Conservation (phyloP, 2,797 vertebrate genomes). For the Scleropages formosus region DNA sequence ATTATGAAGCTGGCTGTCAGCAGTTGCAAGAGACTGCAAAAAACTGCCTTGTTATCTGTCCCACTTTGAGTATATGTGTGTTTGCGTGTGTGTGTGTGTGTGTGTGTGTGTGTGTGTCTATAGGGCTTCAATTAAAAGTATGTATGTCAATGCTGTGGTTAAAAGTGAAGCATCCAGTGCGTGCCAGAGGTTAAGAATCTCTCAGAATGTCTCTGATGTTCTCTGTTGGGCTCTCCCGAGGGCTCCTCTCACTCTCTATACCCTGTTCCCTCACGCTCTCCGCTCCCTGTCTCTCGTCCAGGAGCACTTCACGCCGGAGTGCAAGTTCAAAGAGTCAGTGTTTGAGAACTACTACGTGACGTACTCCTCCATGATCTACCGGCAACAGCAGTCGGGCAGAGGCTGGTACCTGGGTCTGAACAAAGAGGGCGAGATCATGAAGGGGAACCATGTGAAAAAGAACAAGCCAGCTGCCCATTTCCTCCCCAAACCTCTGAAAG, state of each 20-base stretch:
- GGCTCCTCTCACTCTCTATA: not conserved
- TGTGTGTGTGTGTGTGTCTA: not conserved
- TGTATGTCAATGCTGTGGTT: not conserved
- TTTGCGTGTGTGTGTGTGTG: not conserved
- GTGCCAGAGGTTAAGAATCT: not conserved
- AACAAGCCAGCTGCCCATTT: constrained; percentile 97
- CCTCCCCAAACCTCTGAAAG: constrained; percentile 98
- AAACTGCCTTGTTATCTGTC: not conserved
- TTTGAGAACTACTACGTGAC: constrained; percentile 99
- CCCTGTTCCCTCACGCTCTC: not conserved
- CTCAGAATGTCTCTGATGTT: constrained; percentile 7
- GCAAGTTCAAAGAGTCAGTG: constrained; percentile 98
- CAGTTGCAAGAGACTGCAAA: not conserved
- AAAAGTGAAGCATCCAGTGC: not conserved
- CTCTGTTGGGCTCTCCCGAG: not conserved
- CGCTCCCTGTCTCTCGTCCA: constrained; percentile 47
- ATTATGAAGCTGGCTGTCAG: not conserved
- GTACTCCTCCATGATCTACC: constrained; percentile 97
- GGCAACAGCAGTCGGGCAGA: constrained; percentile 92
- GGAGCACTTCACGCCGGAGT: constrained; percentile 98
- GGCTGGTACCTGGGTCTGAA: constrained; percentile 97
- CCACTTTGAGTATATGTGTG: not conserved
- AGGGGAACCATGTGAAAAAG: constrained; percentile 98
- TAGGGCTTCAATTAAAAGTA: not conserved
- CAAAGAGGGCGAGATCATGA: constrained; percentile 97